Base-by-base conservation (phyloP, 1,140 invertebrate species). In the Papilio aristodemus region DNA sequence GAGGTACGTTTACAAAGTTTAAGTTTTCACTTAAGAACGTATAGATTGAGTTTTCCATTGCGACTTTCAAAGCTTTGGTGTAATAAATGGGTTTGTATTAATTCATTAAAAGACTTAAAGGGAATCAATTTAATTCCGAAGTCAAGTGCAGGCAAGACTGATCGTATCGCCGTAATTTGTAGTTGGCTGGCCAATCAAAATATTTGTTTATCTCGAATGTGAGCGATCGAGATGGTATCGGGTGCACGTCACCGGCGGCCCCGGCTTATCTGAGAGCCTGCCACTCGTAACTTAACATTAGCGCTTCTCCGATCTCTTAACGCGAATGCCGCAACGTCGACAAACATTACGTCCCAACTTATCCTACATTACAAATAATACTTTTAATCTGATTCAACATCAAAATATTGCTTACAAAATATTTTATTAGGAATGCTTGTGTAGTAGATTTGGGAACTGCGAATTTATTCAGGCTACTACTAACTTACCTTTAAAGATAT, bases 111-210 rank as follows among this genome's bases (percentile, higher is more conserved):
- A 32, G 6, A 6, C 27, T 6, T 22, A 54, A 62, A 38, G 36
- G 17, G 1, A 39, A 64, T 43, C 27, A 32, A 43, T 22, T 62
- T 63, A 8, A 64, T 43, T 64, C 62, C 62, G 22, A 32, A 67
- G 59, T 59, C 71, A 67, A 66, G 14, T 43, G 37, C 38, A 68
- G 39, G 67, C 36, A 41, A n/a, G 22, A 37, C 13, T 36, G 85
- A 85, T 87, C 69, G 59, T 87, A 89, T 87, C 82, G 50, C 14
- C 46, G 78, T 85, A 83, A 88, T 90, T 86, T 88, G 80, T 86
- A 80, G 79, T 78, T 36, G 75, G 71, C 64, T 68, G 72, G 75
- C 78, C 72, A 84, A 88, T 88, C 84, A 85, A 84, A 90, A 89
- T 87, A 87, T 87, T 90, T 87, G 75, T 87, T 84, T 83, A 87